Base-by-base conservation (phyloP, 2,888 invertebrate species). In the Tetranychus truncatus region DNA sequence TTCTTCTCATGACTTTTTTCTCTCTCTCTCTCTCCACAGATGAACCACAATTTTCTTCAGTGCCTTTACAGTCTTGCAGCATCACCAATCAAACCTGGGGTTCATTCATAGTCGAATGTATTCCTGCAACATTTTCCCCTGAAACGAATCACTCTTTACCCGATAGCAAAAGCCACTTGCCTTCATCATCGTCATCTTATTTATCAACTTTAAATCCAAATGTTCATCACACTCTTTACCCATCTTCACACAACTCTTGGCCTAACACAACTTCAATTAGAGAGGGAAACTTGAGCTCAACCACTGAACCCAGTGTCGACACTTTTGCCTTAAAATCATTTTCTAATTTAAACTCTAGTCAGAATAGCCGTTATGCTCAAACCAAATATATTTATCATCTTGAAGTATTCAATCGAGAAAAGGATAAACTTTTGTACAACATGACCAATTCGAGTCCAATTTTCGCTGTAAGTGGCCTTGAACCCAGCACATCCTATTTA, bases 21-120 rank as follows among this genome's bases (percentile, higher is more conserved):
- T n/a, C n/a, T n/a, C n/a, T 34, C 34, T 24, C n/a, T 67, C 21
- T 67, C 67, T 67, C 67, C 20, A 7, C 69, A 20, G n/a, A 11
- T 24, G n/a, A 67, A 18, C 15, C 15, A 55, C 15, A 24, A n/a
- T 15, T 20, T 1, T 44, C 72, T 72, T 46, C 72, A 20, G 21
- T 21, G 34, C 34, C 69, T 20, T 46, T 72, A 18, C 44, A 72
- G 34, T 72, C 72, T n/a, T 72, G 72, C 34, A 44, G 44, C 9
- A 72, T 72, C 44, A 72, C 34, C 18, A 72, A 72, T 34, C 72
- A 72, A 72, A 72, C 72, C 18, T 72, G 72, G 72, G 72, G 34
- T 15, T 72, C 72, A 46, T 45, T 72, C 9, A 20, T 72, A 44
- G 72, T 72, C 18, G 72, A 72, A 72, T 72, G 72, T 3, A 18